These are phyloP conservation scores for Lycophotia porphyrea DNA, from an alignment of 2,888 invertebrate genomes.

Conservation along the genomic window DNA sequence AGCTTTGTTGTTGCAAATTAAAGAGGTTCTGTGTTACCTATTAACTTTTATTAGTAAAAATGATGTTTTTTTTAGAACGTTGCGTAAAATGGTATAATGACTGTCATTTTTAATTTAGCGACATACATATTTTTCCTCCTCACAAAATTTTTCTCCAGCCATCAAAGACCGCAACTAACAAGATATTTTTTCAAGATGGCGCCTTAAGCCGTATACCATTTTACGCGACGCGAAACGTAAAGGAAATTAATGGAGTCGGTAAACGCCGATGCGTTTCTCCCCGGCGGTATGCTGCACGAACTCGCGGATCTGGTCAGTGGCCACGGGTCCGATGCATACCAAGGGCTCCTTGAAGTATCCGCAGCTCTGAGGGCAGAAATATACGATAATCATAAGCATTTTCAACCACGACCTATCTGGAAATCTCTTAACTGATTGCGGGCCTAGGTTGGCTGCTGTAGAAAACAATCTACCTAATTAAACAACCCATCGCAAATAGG, in stretches of 20 bases:
- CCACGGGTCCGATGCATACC: constrained; percentile 96
- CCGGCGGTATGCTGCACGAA: constrained; percentile 95
- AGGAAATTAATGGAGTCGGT: constrained; percentile 85
- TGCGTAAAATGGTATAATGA: constrained; percentile 48
- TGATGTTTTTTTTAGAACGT: constrained; percentile 41
- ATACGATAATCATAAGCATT: background rate
- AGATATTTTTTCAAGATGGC: background rate
- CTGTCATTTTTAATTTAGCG: background rate
- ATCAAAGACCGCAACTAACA: background rate
- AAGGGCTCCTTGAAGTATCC: constrained; percentile 97
- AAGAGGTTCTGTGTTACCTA: constrained; percentile 28
- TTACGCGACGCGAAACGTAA: constrained; percentile 51
- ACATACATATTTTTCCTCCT: background rate
- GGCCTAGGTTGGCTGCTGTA: background rate
- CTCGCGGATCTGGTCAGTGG: constrained; percentile 93
- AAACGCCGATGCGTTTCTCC: constrained; percentile 94
- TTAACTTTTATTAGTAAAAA: constrained; percentile 69
- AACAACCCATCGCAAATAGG: background rate
- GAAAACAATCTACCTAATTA: background rate
- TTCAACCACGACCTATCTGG: background rate
- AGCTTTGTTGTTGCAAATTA: constrained; percentile 54
- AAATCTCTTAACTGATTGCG: too few relatives aligned
- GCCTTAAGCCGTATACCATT: constrained; percentile 40
- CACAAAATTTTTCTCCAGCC: constrained; percentile 31
- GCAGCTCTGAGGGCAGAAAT: constrained; percentile 91